These are phyloP conservation scores for Eristalis arbustorum DNA, from an alignment of 2,888 invertebrate genomes.

Conservation along the genomic window DNA sequence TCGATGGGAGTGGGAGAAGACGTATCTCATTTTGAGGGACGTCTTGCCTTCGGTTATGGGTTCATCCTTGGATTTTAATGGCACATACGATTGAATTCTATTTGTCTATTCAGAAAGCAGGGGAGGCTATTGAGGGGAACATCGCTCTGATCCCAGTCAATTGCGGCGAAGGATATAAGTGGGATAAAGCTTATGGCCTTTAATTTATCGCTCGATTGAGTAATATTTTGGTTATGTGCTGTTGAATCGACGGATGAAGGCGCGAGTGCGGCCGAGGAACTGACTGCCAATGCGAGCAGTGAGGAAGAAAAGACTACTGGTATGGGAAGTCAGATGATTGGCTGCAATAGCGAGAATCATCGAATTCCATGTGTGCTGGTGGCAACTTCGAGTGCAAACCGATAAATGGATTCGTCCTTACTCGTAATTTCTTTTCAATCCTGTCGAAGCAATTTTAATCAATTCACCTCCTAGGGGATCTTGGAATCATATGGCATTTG, in stretches of 20 bases:
- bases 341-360: background rate
- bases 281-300: slow-evolving; percentile 23
- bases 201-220: slow-evolving; percentile 64
- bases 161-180: slow-evolving; percentile 58
- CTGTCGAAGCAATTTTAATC: background rate
- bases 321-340: too few species aligned
- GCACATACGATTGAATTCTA: slow-evolving; percentile 41
- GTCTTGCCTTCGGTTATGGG: slow-evolving; percentile 9
- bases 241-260: slow-evolving; percentile 6
- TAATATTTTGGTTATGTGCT: slow-evolving; percentile 33
- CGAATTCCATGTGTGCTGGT: background rate
- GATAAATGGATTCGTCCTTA: background rate
- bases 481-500: too few species aligned
- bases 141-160: slow-evolving; percentile 34
- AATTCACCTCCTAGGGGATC: too few species aligned
- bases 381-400: background rate
- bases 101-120: background rate
- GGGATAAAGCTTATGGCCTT: slow-evolving; percentile 52
- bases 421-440: background rate
- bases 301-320: background rate
- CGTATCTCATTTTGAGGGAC: slow-evolving; percentile 30
- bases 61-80: slow-evolving; percentile 50
- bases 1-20: background rate
- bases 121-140: slow-evolving; percentile 7
- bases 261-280: background rate